Evolutionary conservation across 2,797 vertebrate species (phyloP).

Genomic region (Argya squamiceps): DNA sequence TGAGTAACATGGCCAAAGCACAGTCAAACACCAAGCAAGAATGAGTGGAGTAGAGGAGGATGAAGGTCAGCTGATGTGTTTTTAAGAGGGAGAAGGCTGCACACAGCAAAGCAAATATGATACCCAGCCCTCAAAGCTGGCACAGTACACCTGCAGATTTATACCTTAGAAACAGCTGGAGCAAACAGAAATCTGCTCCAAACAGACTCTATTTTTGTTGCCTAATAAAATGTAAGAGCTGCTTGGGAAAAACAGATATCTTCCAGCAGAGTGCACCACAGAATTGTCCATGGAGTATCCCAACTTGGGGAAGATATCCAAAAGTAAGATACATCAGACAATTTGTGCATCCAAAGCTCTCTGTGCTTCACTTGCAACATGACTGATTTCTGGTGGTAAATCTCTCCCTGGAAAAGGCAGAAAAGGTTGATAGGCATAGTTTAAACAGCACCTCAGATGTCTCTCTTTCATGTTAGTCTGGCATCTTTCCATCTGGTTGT

Average conservation of each 20-base stretch:
- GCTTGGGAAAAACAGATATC: background rate
- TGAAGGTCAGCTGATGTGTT: background rate
- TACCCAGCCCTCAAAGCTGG: background rate
- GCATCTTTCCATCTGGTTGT: background rate
- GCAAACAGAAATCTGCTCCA: background rate
- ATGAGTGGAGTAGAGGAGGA: background rate
- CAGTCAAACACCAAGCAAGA: background rate
- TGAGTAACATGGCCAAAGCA: background rate
- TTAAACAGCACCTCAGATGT: background rate
- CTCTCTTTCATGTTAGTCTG: background rate
- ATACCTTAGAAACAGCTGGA: background rate
- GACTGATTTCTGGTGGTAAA: background rate
- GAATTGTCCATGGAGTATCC: background rate
- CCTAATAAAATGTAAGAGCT: background rate
- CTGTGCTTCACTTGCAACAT: background rate
- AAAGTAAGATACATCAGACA: background rate
- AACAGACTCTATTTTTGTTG: background rate
- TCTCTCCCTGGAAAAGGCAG: background rate
- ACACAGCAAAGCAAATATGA: background rate
- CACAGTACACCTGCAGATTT: background rate
- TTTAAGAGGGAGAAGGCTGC: background rate
- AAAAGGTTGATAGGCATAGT: background rate
- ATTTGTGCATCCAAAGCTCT: fast-evolving
- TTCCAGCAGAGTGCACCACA: background rate
- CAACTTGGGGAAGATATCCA: background rate